Evolutionary conservation across 2,888 invertebrate species (phyloP).

Genomic region (Ommatoiulus sabulosus): DNA sequence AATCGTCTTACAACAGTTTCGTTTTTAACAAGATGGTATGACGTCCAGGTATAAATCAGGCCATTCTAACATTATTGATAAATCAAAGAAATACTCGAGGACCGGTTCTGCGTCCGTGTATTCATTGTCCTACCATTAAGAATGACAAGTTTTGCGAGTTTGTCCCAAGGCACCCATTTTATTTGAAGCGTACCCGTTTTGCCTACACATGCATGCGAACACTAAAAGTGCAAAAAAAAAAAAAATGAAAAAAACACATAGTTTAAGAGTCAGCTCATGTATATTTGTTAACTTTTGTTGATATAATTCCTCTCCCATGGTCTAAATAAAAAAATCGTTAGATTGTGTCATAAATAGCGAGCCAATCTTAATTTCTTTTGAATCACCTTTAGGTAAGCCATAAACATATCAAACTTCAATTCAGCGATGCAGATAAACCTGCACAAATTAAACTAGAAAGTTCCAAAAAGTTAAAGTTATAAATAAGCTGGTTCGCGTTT

Average conservation of each 20-base stretch:
- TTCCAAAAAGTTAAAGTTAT: neutral
- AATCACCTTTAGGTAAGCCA: slow-evolving; percentile 24
- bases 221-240: neutral
- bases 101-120: neutral
- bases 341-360: slow-evolving; percentile 31
- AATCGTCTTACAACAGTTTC: neutral
- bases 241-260: neutral
- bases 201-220: slow-evolving; percentile 6
- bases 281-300: neutral
- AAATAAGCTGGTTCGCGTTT: neutral
- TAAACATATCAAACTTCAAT: slow-evolving; percentile 9
- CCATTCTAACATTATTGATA: slow-evolving; percentile 17
- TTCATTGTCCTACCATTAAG: neutral
- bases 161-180: neutral
- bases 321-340: slow-evolving; percentile 13
- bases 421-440: slow-evolving; percentile 3
- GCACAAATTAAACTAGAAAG: neutral
- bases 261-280: slow-evolving; percentile 18
- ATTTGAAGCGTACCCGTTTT: slow-evolving; percentile 7
- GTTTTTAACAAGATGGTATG: neutral
- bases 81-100: neutral
- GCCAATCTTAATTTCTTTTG: neutral
- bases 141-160: slow-evolving; percentile 35
- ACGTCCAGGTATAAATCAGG: neutral
- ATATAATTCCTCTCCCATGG: neutral